A percentile compares a stretch with the other conserved stretches of the same genome.
These are phyloP conservation scores for Hippocampus barbouri DNA, from an alignment of 2,113 vertebrate species.

Conservation along the genomic window DNA sequence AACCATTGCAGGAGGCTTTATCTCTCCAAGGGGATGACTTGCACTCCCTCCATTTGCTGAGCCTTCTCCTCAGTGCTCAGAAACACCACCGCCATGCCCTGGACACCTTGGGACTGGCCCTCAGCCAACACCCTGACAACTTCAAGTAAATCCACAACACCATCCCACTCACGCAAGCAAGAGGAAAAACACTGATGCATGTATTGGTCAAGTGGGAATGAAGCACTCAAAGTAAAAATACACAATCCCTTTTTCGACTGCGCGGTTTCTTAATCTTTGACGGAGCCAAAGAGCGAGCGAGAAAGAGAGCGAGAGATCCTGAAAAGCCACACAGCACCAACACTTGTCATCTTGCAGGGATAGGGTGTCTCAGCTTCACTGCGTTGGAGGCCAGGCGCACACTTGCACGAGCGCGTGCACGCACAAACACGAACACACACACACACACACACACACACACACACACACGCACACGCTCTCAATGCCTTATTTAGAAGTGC, in stretches of 20 bases:
- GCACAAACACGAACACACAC: conserved; percentile 22
- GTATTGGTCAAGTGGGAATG: conserved; percentile 15
- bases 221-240: not conserved
- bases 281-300: not conserved
- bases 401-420: conserved; percentile 2
- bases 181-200: conserved; percentile 20
- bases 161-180: conserved; percentile 14
- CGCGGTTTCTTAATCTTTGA: not conserved
- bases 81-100: conserved; percentile 89
- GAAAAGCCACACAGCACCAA: conserved; percentile 31
- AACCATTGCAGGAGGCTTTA: conserved; percentile 83
- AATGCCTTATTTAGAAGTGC: conserved; percentile 62
- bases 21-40: conserved; percentile 80
- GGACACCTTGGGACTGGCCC: conserved; percentile 84
- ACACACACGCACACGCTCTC: conserved; percentile 30
- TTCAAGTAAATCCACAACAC: conserved; percentile 80
- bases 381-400: conserved; percentile 27
- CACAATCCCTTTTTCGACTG: conserved; percentile 14
- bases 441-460: conserved; percentile 20
- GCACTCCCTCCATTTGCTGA: conserved; percentile 88
- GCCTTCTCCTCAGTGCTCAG: conserved; percentile 91
- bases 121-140: conserved; percentile 87
- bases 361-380: conserved; percentile 49
- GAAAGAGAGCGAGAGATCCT: conserved; percentile 2
- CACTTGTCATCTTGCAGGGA: conserved; percentile 40